phyloP scores from a whole-genome alignment of 2,113 vertebrate genomes.

The Boleophthalmus pectinirostris region DNA sequence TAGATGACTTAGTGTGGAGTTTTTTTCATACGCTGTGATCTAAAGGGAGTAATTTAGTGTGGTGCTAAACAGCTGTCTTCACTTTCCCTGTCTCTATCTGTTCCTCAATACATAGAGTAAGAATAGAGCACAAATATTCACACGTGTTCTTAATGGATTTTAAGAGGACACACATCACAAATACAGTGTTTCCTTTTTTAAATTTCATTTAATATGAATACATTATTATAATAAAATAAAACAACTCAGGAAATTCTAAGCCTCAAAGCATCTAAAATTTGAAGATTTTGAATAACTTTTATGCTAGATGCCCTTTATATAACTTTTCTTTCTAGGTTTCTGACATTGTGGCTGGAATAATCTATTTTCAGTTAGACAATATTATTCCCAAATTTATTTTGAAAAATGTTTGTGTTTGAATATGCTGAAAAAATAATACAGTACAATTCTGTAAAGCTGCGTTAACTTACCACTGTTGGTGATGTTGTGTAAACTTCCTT shows the following conservation, averaged over 20 bases:
- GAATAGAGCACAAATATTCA: slow-evolving; percentile 21
- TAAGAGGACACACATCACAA: slow-evolving; percentile 40
- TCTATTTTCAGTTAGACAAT: too few species aligned
- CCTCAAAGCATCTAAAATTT: not conserved
- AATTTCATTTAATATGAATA: not conserved
- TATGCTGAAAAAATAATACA: too few species aligned
- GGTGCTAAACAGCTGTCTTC: slow-evolving; percentile 50
- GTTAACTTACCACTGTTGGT: slow-evolving; percentile 61
- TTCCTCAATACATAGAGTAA: slow-evolving; percentile 48
- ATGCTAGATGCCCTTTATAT: too few species aligned
- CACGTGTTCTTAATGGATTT: slow-evolving; percentile 52
- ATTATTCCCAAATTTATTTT: too few species aligned
- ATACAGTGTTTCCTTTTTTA: slow-evolving; percentile 40
- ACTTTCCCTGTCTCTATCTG: slow-evolving; percentile 35
- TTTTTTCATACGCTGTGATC: slow-evolving; percentile 34
- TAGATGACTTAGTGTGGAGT: slow-evolving; percentile 32
- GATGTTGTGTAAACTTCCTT: slow-evolving; percentile 44
- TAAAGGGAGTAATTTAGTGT: slow-evolving; percentile 50
- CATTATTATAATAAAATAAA: too few species aligned
- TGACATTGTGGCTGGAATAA: too few species aligned
- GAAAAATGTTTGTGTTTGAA: too few species aligned
- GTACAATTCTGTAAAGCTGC: not conserved
- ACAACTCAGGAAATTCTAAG: not conserved
- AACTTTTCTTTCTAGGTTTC: too few species aligned
- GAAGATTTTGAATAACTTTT: not conserved